Percentiles rank a stretch among this genome's conserved stretches.
phyloP scores from a whole-genome alignment of 23 tunicate genomes.

The Botrylloides violaceus region DNA sequence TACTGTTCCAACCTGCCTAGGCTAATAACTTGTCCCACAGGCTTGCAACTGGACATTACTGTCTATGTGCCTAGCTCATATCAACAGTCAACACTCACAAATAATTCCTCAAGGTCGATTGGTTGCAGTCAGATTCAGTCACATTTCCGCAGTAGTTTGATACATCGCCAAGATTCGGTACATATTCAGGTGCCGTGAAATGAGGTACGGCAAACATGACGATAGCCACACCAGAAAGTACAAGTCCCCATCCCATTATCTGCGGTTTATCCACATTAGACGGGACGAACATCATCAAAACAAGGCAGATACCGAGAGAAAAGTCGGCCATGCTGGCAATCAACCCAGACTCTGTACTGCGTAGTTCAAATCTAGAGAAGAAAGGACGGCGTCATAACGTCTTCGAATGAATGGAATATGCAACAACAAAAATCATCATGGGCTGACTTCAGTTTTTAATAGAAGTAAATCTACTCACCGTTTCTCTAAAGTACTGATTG shows the following conservation, averaged over 20 bases:
- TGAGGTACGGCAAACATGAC: conserved; percentile 13
- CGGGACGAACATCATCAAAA: not conserved
- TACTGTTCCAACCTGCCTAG: too few relatives aligned
- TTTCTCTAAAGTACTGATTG: conserved; percentile 53
- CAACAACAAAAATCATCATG: too few relatives aligned
- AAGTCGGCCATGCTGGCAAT: conserved; percentile 74
- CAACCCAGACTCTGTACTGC: conserved; percentile 73
- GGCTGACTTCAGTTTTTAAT: too few relatives aligned
- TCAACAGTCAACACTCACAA: not conserved
- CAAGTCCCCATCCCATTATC: conserved; percentile 1
- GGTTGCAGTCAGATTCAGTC: conserved; percentile 11
- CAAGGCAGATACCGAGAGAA: not conserved
- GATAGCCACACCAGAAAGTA: not conserved
- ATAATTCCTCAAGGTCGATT: not conserved
- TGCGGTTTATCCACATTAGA: not conserved
- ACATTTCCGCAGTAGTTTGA: conserved; percentile 7
- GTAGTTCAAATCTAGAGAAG: conserved; percentile 63
- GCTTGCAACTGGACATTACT: too few relatives aligned
- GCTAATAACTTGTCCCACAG: too few relatives aligned
- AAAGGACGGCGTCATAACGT: not conserved
- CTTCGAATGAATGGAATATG: too few relatives aligned
- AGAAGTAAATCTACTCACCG: conserved; percentile 21
- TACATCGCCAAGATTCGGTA: not conserved
- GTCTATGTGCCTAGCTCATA: too few relatives aligned
- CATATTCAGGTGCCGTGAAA: conserved; percentile 9